phyloP scores from a whole-genome alignment of 2,888 invertebrate species.

The Conistra vaccinii region DNA sequence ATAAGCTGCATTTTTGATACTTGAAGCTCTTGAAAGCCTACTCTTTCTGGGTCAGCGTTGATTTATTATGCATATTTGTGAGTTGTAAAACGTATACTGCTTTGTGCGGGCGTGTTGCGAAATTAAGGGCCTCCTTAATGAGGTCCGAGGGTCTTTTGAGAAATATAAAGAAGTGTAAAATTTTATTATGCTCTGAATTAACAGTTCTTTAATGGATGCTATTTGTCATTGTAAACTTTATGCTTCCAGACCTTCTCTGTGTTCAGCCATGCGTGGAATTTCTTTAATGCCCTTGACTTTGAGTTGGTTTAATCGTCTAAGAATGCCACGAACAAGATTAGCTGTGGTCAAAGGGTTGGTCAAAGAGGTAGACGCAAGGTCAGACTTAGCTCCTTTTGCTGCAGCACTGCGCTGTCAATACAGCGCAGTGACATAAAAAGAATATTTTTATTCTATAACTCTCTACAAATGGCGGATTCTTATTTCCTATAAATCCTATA shows the following conservation, averaged over 20 bases:
- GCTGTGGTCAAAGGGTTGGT: not conserved
- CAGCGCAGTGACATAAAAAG: not conserved
- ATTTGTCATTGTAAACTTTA: slow-evolving; percentile 8
- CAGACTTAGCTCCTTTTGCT: not conserved
- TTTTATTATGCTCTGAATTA: slow-evolving; percentile 6
- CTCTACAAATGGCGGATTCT: no score
- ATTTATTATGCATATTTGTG: slow-evolving; percentile 55
- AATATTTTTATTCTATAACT: not conserved
- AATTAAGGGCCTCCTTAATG: slow-evolving; percentile 50
- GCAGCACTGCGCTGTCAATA: no score
- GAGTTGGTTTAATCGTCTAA: not conserved
- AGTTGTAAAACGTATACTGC: slow-evolving; percentile 37
- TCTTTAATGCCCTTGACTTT: not conserved
- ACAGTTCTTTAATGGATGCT: slow-evolving; percentile 29
- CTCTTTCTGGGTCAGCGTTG: slow-evolving; percentile 53
- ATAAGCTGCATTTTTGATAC: slow-evolving; percentile 25
- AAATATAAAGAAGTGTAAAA: slow-evolving; percentile 15
- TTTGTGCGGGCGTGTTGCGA: slow-evolving; percentile 36
- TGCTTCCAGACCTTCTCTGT: not conserved
- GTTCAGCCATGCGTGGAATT: not conserved
- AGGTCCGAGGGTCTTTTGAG: slow-evolving; percentile 19
- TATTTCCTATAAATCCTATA: no score
- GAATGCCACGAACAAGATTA: not conserved
- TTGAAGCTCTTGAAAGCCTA: slow-evolving; percentile 32
- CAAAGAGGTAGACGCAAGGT: not conserved